Conservation (phyloP, 2,113 vertebrate genomes). For the Oxyruncus cristatus region DNA sequence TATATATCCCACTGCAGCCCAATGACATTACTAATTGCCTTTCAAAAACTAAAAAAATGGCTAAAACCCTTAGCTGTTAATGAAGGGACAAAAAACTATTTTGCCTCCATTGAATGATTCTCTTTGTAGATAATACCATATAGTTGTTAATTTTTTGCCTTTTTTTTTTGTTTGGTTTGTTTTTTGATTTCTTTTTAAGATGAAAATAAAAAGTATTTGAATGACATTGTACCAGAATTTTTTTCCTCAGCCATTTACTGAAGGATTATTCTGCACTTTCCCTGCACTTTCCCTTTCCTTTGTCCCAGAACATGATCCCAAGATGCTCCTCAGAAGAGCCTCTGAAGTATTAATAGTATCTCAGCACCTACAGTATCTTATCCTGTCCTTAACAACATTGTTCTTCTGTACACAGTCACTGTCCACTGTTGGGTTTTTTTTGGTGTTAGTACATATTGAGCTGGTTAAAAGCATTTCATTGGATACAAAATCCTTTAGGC, state of each 20-base stretch:
- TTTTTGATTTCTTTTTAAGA: not conserved
- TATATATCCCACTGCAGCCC: not conserved
- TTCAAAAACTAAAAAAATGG: not conserved
- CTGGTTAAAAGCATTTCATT: not conserved
- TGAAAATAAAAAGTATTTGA: not conserved
- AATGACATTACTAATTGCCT: not conserved
- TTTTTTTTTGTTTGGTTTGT: not conserved
- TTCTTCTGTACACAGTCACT: not conserved
- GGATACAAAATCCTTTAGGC: not conserved
- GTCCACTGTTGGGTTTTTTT: not conserved
- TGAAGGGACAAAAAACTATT: not conserved
- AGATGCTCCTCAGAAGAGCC: not conserved
- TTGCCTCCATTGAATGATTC: not conserved
- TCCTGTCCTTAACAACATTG: not conserved
- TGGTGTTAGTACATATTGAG: not conserved
- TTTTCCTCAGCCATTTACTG: not conserved
- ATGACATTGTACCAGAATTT: not conserved
- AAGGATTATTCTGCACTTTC: not conserved
- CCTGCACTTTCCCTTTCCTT: not conserved
- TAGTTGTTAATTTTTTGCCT: not conserved
- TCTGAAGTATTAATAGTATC: not conserved
- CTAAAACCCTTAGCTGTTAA: not conserved
- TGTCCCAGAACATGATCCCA: not conserved
- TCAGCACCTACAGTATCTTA: not conserved
- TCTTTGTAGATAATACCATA: not conserved